Percentiles rank a stretch among this genome's conserved stretches.
Conservation (phyloP, 2,797 vertebrate genomes). For the Sebastes hopkinsi region DNA sequence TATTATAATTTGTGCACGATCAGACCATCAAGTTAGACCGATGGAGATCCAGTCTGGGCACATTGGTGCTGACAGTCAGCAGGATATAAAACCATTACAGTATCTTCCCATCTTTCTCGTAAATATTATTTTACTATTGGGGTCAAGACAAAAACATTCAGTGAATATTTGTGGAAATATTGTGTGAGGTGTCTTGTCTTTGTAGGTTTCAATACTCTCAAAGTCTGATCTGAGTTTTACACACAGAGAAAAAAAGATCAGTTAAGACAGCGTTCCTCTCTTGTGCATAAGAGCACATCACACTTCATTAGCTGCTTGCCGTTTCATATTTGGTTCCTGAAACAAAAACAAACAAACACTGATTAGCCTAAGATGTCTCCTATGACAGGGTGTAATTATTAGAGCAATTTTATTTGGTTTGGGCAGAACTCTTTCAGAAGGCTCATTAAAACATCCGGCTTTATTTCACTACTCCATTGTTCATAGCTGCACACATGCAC, state of each 20-base stretch:
- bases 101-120: background rate
- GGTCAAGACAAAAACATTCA: background rate
- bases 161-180: background rate
- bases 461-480: background rate
- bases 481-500: background rate
- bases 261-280: background rate
- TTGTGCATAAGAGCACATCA: background rate
- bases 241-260: background rate
- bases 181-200: background rate
- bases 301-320: conserved; percentile 42
- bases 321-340: conserved; percentile 33
- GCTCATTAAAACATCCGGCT: conserved; percentile 25
- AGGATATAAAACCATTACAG: background rate
- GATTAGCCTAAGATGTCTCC: conserved; percentile 16
- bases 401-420: conserved; percentile 34
- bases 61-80: background rate
- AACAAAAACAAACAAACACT: conserved; percentile 42
- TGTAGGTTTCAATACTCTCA: background rate
- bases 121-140: background rate
- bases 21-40: background rate
- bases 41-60: background rate
- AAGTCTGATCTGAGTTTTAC: background rate
- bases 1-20: background rate
- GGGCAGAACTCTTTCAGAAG: conserved; percentile 24
- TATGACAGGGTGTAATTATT: conserved; percentile 31